These are phyloP conservation scores for Denticeps clupeoides DNA, from an alignment of 2,797 vertebrate genomes.

Conservation along the genomic window DNA sequence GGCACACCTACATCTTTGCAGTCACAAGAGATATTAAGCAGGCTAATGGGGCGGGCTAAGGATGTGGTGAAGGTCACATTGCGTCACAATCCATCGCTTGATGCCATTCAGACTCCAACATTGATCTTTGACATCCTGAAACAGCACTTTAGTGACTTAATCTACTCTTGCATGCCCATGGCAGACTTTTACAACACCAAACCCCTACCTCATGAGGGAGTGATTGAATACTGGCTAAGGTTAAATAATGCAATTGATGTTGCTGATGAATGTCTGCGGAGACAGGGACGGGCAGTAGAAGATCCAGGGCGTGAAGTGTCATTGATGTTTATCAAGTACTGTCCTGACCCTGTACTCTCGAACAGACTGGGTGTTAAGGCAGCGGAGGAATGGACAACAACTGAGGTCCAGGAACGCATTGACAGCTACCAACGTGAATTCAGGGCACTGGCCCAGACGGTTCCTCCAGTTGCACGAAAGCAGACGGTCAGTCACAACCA, in stretches of 20 bases:
- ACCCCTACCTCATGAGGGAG: slow-evolving; percentile 7
- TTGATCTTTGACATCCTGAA: slow-evolving; percentile 18
- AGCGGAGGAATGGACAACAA: slow-evolving; percentile 13
- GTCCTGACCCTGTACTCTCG: slow-evolving; percentile 14
- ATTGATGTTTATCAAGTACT: slow-evolving; percentile 13
- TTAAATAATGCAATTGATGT: slow-evolving; percentile 14
- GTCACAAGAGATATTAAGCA: slow-evolving; percentile 7
- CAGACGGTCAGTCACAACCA: too few relatives aligned
- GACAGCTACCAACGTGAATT: neutral
- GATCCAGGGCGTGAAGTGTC: slow-evolving; percentile 2
- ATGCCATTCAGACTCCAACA: neutral
- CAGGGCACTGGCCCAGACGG: neutral
- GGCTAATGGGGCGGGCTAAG: slow-evolving; percentile 2
- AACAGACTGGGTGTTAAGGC: slow-evolving; percentile 19
- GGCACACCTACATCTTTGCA: neutral
- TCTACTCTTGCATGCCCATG: slow-evolving; percentile 12
- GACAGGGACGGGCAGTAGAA: slow-evolving; percentile 9
- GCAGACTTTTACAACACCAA: slow-evolving; percentile 19
- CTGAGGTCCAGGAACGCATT: slow-evolving; percentile 10
- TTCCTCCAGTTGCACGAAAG: too few relatives aligned
- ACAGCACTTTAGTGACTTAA: slow-evolving; percentile 17
- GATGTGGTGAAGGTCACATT: slow-evolving; percentile 5
- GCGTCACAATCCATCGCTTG: neutral
- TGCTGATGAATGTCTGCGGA: slow-evolving; percentile 13
- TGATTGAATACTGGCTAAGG: slow-evolving; percentile 28